Percentiles rank a stretch among this genome's conserved stretches.
phyloP scores from a whole-genome alignment of 2,797 vertebrate genomes.

The Coreius guichenoti region DNA sequence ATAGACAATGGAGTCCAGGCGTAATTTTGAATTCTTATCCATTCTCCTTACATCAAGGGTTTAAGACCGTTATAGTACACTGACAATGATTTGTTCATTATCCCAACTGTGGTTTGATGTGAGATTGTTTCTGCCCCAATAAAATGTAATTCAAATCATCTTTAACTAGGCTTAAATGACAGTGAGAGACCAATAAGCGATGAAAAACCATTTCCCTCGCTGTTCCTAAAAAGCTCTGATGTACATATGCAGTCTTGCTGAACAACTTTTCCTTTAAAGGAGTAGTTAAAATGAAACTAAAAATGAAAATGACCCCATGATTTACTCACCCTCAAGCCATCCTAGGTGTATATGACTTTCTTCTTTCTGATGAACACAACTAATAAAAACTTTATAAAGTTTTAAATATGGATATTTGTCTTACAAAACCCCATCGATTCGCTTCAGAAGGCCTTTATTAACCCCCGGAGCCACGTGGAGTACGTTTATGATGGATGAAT shows the following conservation, averaged over 20 bases:
- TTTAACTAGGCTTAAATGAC: slow-evolving; percentile 55
- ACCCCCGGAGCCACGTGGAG: too few species aligned
- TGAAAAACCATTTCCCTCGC: background rate
- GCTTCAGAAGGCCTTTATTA: too few species aligned
- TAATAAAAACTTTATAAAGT: too few species aligned
- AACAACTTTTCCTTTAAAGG: background rate
- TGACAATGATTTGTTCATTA: slow-evolving; percentile 23
- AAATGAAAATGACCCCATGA: too few species aligned
- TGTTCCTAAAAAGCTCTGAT: slow-evolving; percentile 5
- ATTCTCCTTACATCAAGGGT: background rate
- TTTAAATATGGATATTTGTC: too few species aligned
- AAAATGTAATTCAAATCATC: slow-evolving; percentile 72
- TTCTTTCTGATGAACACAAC: too few species aligned
- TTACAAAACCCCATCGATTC: too few species aligned
- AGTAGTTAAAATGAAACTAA: too few species aligned
- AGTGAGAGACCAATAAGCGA: slow-evolving; percentile 29
- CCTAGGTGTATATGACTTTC: too few species aligned
- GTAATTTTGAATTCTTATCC: slow-evolving; percentile 23
- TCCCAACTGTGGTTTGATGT: background rate
- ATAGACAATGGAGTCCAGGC: background rate
- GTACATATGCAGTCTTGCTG: background rate
- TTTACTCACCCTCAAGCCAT: too few species aligned
- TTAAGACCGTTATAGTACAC: slow-evolving; percentile 2
- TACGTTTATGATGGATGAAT: too few species aligned
- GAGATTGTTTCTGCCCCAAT: slow-evolving; percentile 40